Base-by-base conservation (phyloP, 2,113 vertebrate genomes). In the Microcebus tavaratra region DNA sequence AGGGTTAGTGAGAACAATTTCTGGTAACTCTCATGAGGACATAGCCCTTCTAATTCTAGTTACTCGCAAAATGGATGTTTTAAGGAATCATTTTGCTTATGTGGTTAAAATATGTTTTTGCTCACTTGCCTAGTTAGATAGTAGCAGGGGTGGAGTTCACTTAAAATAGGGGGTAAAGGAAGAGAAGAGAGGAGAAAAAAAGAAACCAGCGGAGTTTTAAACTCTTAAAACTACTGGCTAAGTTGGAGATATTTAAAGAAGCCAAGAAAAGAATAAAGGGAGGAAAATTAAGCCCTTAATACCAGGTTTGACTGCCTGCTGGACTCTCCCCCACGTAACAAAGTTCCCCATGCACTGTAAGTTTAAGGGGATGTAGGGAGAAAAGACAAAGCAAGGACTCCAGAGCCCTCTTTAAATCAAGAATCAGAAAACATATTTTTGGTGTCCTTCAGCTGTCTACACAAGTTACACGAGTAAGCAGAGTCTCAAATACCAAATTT, bases 1-100 rank as follows among this genome's bases (percentile, higher is more conserved):
- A 76, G 1, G 14, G 68, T 94, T 78, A 94, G 76, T 18, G 68
- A 39, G 81, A 96, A 88, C 88, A 96, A 80, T 50, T 92, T 92
- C 95, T 88, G 97, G 17, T 34, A 92, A 88, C 78, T 96, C 84
- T 90, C 31, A 31, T 27, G 82, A 91, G 20, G 63, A 50, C 6
- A 68, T 29, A 48, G 21, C 18, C 86, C 7, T 34, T 97, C 92
- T 95, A 80, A 97, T 91, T 82, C 90, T 89, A 75, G 86, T 1
- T 61, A 50, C 81, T 90, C 75, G 94, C 91, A 97, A 96, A 93
- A 31, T 1, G 45, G 68, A 55, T 94, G 53, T 78, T 87, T 95
- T 57, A 78, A 85, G 96, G 97, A 97, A 95, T 89, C 53, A 36
- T 55, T 86, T 0, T 93, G 93, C 87, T 97, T 65, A 80, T 42